Base-by-base conservation (phyloP, 2,888 invertebrate genomes). In the Junonia oenone region DNA sequence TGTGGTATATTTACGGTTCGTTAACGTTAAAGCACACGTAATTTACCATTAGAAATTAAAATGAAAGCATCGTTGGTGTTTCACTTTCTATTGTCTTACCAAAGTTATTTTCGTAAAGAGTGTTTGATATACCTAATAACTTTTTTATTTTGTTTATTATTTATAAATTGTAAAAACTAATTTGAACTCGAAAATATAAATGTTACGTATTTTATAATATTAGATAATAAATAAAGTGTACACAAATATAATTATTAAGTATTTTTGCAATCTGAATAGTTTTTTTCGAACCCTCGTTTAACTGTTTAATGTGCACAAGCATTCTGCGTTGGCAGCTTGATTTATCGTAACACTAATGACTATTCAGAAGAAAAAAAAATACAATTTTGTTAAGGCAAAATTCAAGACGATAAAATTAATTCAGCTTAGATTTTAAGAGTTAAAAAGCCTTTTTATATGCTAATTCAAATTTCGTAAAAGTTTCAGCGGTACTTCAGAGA, bases 291-390 rank as follows among this genome's bases (percentile, higher is more conserved):
- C 52, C 52, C 52, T 53, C 52, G 56, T 57, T 55, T 46, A 57
- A 60, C 47, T 52, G 51, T 45, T 57, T 57, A 55, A 60, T 52
- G 57, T 60, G 55, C 55, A 60, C 56, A 59, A 40, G 49, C 60
- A 55, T 60, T 57, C 46, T 57, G 46, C 49, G 57, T 52, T 60
- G 57, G 55, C 57, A 60, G 55, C 57, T 55, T 60, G 60, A 60
- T 60, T 60, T 57, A 60, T 57, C 51, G 55, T 55, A 55, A 60
- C 60, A 60, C 60, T 60, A 60, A 60, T 57, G 57, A 60, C 60
- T 56, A 59, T 59, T 55, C 55, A 50, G 55, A 60, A 51, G 40
- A 51, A 51, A 60, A 55, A 57, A 59, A 51, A 51, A 56, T 31
- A 57, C 57, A 52, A 55, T 55, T 57, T 57, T 52, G 40, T 40